A percentile compares a stretch with the other conserved stretches of the same genome.
phyloP scores from a whole-genome alignment of 1,140 invertebrate species.

The Vanessa atalanta region DNA sequence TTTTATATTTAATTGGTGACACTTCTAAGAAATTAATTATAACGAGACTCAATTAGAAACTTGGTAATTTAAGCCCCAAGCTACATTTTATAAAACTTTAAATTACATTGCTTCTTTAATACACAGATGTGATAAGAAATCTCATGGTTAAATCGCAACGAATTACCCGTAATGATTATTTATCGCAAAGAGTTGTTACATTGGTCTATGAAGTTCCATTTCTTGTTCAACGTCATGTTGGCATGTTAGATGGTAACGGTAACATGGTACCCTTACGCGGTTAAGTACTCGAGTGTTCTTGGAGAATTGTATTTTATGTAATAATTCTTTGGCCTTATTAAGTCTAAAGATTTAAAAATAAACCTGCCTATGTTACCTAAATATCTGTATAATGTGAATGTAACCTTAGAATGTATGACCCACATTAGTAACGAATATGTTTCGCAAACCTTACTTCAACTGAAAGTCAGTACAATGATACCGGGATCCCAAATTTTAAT shows the following conservation, averaged over 20 bases:
- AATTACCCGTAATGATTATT: slow-evolving; percentile 9
- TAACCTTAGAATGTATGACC: no score
- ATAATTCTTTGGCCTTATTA: not conserved
- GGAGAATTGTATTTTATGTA: not conserved
- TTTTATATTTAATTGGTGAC: slow-evolving; percentile 26
- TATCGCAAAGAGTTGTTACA: slow-evolving; percentile 11
- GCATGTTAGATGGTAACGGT: slow-evolving; percentile 24
- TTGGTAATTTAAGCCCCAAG: not conserved
- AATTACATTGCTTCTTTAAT: not conserved
- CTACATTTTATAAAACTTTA: not conserved
- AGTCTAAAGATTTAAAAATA: not conserved
- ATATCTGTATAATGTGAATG: no score
- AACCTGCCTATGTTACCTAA: not conserved
- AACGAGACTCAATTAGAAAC: slow-evolving; percentile 25
- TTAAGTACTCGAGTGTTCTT: not conserved
- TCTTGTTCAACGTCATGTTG: slow-evolving; percentile 29
- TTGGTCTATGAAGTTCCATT: slow-evolving; percentile 19
- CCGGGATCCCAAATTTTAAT: slow-evolving; percentile 22
- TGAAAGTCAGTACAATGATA: slow-evolving; percentile 17
- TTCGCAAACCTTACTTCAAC: slow-evolving; percentile 8
- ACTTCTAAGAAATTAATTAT: slow-evolving; percentile 28
- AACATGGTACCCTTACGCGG: slow-evolving; percentile 11
- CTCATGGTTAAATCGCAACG: not conserved
- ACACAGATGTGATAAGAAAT: not conserved
- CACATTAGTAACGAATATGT: not conserved